These are phyloP conservation scores for Plectrocnemia conspersa DNA, from an alignment of 1,140 invertebrate genomes.

Conservation along the genomic window DNA sequence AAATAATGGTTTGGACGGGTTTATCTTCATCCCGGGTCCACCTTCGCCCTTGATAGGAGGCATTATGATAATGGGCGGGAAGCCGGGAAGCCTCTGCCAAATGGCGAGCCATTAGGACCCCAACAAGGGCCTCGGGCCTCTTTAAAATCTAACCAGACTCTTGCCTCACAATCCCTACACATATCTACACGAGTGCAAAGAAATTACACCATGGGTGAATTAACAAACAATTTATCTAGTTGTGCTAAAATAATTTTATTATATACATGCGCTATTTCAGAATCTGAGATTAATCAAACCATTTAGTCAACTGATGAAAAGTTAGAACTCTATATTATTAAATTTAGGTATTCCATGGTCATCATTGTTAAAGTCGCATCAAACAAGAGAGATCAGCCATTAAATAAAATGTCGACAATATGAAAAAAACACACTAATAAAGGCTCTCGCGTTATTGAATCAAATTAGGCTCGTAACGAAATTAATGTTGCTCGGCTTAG, in stretches of 20 bases:
- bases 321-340: too few relatives aligned
- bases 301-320: too few relatives aligned
- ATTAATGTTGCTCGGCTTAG: background rate
- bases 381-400: constrained; percentile 1
- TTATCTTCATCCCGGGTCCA: too few relatives aligned
- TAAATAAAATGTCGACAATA: background rate
- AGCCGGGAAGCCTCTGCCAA: constrained; percentile 13
- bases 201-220: background rate
- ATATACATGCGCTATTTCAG: too few relatives aligned
- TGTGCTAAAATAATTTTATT: background rate
- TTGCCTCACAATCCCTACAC: too few relatives aligned
- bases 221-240: background rate
- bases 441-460: constrained; percentile 6
- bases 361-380: constrained; percentile 9
- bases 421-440: constrained; percentile 5
- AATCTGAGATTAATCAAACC: too few relatives aligned
- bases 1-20: too few relatives aligned
- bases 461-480: constrained; percentile 4
- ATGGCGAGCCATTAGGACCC: constrained; percentile 26
- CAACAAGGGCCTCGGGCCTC: background rate
- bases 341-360: background rate
- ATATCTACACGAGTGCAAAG: too few relatives aligned
- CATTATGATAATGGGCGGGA: too few relatives aligned
- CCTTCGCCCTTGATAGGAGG: too few relatives aligned
- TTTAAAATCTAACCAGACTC: too few relatives aligned